These are phyloP conservation scores for Isoperla grammatica DNA, from an alignment of 2,888 invertebrate species.

Conservation along the genomic window DNA sequence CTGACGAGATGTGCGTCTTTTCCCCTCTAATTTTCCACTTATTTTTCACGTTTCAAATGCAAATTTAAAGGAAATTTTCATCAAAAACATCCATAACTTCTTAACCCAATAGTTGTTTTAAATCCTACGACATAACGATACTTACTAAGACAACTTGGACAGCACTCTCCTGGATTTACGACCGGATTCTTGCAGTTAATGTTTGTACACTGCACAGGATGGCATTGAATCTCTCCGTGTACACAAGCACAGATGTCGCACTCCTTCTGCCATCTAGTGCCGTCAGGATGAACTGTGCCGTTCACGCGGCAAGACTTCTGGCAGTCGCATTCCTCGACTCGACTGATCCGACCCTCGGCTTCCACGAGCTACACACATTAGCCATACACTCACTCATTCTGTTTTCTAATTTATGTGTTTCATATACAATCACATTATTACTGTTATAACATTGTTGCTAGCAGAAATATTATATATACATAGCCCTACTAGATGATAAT, in stretches of 20 bases:
- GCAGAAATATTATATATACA: no score
- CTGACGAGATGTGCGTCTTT: no score
- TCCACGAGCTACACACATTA: slow-evolving; percentile 62
- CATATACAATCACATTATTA: no score
- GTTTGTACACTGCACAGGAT: slow-evolving; percentile 72
- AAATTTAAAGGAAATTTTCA: no score
- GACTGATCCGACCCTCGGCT: slow-evolving; percentile 70
- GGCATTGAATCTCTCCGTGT: slow-evolving; percentile 80
- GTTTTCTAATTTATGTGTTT: no score
- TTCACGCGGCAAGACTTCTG: slow-evolving; percentile 80
- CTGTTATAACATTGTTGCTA: no score
- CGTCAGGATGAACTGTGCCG: slow-evolving; percentile 74
- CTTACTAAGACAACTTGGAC: slow-evolving; percentile 82
- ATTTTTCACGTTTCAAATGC: no score
- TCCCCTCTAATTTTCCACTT: no score
- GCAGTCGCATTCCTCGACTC: slow-evolving; percentile 85
- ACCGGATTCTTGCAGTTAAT: slow-evolving; percentile 77
- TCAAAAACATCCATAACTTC: no score
- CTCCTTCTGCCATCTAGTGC: slow-evolving; percentile 76
- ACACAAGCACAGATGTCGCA: slow-evolving; percentile 86
- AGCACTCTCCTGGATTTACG: slow-evolving; percentile 71
- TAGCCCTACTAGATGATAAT: no score
- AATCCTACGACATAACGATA: slow-evolving; percentile 34
- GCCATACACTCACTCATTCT: no score
- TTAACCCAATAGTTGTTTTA: no score